Conservation (phyloP, 2,888 invertebrate species). For the Pyrrhosoma nymphula region DNA sequence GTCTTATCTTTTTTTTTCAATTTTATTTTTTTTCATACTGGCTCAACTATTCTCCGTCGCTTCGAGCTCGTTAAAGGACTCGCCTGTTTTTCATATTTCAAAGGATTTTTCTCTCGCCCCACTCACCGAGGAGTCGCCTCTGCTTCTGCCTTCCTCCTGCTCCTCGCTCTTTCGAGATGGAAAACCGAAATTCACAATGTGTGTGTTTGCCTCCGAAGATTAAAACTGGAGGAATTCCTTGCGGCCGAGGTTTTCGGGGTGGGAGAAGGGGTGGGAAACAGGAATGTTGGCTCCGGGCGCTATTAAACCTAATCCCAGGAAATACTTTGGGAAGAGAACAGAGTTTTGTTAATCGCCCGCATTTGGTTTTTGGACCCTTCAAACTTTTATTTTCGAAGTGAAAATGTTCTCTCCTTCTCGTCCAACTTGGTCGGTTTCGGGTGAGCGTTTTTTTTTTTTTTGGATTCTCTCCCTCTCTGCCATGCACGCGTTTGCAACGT, state of each 20-base stretch:
- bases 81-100: neutral
- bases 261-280: neutral
- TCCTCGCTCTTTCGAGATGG: slow-evolving; percentile 1
- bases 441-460: neutral
- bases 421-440: neutral
- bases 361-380: neutral
- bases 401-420: neutral
- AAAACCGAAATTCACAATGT: neutral
- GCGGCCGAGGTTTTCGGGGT: neutral
- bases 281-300: neutral
- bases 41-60: neutral
- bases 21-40: neutral
- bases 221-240: neutral
- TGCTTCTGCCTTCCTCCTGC: neutral
- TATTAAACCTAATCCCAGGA: neutral
- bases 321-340: neutral
- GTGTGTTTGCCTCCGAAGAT: neutral
- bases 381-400: neutral
- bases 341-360: neutral
- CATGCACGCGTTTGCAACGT: neutral
- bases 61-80: neutral
- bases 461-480: neutral
- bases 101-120: neutral
- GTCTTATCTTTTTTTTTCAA: neutral
- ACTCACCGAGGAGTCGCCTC: neutral